phyloP scores from a whole-genome alignment of 2,888 invertebrate species.

The Diplazon laetatorius region DNA sequence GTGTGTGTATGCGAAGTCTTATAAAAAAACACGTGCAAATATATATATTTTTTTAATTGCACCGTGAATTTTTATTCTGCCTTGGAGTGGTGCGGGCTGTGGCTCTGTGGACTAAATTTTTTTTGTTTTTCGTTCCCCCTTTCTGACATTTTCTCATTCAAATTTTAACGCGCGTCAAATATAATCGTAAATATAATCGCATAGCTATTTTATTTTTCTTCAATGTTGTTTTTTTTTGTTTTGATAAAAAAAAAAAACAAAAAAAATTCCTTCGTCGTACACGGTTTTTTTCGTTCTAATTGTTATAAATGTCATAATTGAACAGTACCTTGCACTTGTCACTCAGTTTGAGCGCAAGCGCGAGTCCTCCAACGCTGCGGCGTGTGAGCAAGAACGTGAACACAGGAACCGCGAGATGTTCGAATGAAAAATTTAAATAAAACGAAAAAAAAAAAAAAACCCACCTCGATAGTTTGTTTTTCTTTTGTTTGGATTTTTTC shows the following conservation, averaged over 20 bases:
- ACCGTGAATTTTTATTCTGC: slow-evolving; percentile 47
- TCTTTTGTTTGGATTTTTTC: background rate
- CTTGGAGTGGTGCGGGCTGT: slow-evolving; percentile 63
- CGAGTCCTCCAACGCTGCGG: slow-evolving; percentile 85
- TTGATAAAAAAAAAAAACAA: background rate
- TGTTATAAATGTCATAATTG: slow-evolving; percentile 64
- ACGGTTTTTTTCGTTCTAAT: slow-evolving; percentile 34
- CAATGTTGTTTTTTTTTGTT: slow-evolving; percentile 3
- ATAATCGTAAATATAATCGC: slow-evolving; percentile 13
- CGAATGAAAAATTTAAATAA: too few species aligned
- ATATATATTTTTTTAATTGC: too few species aligned
- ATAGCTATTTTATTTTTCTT: slow-evolving; percentile 5
- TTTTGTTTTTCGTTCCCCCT: background rate
- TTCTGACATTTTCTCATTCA: background rate
- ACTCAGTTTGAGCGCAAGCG: slow-evolving; percentile 91
- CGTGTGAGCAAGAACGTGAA: slow-evolving; percentile 83
- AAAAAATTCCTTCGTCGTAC: slow-evolving; percentile 26
- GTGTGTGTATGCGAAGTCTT: too few species aligned
- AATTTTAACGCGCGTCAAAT: background rate
- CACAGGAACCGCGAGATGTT: slow-evolving; percentile 83
- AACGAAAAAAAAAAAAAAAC: too few species aligned
- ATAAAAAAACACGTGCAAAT: too few species aligned
- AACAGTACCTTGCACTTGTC: slow-evolving; percentile 86
- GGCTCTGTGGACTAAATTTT: slow-evolving; percentile 25
- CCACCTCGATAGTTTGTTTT: slow-evolving; percentile 52